Conservation (phyloP, 2,113 vertebrate species). For the Myiopsitta monachus region DNA sequence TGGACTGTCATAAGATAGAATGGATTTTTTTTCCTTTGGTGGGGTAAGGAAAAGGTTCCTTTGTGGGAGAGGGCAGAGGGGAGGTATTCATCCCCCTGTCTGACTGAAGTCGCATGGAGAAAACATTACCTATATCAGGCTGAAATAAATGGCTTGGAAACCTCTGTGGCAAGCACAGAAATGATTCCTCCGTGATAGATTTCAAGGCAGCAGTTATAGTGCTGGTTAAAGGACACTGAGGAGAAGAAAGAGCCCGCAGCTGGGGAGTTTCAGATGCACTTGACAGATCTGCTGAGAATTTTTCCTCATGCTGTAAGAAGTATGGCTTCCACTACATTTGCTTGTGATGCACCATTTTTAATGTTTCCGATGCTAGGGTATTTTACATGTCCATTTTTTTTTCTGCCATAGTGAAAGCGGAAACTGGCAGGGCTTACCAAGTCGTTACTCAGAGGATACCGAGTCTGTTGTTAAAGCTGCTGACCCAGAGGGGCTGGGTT, state of each 20-base stretch:
- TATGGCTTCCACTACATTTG: neutral
- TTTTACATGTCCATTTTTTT: neutral
- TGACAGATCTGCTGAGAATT: neutral
- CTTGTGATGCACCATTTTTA: neutral
- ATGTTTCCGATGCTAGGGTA: rapidly evolving
- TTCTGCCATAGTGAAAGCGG: neutral
- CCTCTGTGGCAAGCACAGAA: neutral
- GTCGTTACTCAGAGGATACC: neutral
- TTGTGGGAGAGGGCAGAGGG: neutral
- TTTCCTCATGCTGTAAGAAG: neutral
- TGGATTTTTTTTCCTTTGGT: neutral
- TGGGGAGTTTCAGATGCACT: neutral
- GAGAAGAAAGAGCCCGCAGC: neutral
- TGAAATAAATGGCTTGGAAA: neutral
- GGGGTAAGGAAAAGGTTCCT: neutral
- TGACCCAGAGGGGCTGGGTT: neutral
- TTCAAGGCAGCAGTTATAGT: neutral
- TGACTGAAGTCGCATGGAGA: neutral
- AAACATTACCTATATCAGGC: neutral
- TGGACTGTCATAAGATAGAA: neutral
- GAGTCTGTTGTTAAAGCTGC: neutral
- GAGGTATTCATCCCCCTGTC: neutral
- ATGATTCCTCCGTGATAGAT: neutral
- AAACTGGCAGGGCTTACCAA: neutral
- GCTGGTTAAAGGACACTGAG: neutral